Percentiles rank a stretch among this genome's conserved stretches.
Conservation (phyloP, 2,888 invertebrate species). For the Gymnosoma rotundatum region DNA sequence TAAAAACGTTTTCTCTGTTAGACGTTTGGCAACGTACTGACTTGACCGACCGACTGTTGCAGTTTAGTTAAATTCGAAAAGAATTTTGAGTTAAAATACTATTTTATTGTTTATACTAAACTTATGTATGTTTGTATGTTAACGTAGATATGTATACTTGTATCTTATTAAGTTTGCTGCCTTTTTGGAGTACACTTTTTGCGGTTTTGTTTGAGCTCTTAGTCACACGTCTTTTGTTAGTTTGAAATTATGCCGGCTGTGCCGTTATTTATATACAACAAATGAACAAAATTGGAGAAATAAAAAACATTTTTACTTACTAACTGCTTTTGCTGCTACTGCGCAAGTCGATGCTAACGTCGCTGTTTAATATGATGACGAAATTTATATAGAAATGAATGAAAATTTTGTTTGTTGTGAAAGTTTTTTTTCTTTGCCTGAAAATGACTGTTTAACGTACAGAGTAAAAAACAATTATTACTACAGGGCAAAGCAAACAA, state of each 20-base stretch:
- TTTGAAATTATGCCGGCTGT: slow-evolving; percentile 59
- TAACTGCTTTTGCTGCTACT: slow-evolving; percentile 3
- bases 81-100: slow-evolving; percentile 61
- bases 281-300: neutral
- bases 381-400: slow-evolving; percentile 63
- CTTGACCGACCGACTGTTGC: no score
- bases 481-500: no score
- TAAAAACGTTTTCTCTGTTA: slow-evolving; percentile 56
- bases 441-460: neutral
- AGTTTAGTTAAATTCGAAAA: slow-evolving; percentile 39
- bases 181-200: slow-evolving; percentile 45
- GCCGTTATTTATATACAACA: slow-evolving; percentile 64
- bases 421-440: no score
- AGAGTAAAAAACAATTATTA: slow-evolving; percentile 1
- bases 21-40: slow-evolving; percentile 63
- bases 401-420: slow-evolving; percentile 42
- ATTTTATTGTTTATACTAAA: neutral
- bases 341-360: neutral
- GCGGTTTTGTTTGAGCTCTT: neutral
- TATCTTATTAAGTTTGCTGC: slow-evolving; percentile 16
- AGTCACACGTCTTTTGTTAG: slow-evolving; percentile 21
- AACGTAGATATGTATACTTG: neutral
- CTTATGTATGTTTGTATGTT: no score
- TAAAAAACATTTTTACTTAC: neutral
- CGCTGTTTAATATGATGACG: slow-evolving; percentile 50